phyloP scores from a whole-genome alignment of 1,140 invertebrate genomes.

The Euwallacea similis region DNA sequence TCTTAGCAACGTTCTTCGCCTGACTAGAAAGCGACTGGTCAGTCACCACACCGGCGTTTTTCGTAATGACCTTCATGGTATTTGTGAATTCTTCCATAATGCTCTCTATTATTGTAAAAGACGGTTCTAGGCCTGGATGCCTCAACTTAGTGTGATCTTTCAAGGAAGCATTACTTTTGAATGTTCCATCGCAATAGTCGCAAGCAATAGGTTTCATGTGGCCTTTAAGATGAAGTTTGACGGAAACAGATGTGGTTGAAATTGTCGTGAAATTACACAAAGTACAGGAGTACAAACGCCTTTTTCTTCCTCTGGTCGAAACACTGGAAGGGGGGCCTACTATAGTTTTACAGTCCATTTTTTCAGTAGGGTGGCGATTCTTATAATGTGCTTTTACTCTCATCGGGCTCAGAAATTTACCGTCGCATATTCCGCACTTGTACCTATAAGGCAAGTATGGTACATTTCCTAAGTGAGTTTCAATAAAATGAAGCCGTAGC shows the following conservation, averaged over 20 bases:
- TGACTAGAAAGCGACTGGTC: background rate
- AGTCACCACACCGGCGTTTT: background rate
- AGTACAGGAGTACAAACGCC: no score
- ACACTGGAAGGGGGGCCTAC: background rate
- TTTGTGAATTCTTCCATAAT: conserved; percentile 11
- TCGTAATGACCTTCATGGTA: conserved; percentile 11
- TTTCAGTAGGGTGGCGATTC: background rate
- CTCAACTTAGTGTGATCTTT: conserved; percentile 20
- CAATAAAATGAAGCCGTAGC: conserved; percentile 31
- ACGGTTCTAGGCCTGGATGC: conserved; percentile 4
- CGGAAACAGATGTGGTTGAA: no score
- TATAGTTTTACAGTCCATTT: background rate
- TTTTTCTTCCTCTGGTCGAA: background rate
- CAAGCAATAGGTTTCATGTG: conserved; percentile 41
- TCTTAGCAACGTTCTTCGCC: conserved; percentile 32
- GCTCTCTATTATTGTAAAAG: conserved; percentile 5
- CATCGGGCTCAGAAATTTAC: background rate
- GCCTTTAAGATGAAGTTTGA: conserved; percentile 37
- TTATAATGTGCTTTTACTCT: background rate
- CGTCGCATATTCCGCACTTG: conserved; percentile 32
- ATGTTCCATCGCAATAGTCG: conserved; percentile 33
- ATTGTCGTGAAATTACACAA: no score
- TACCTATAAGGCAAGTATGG: conserved; percentile 33
- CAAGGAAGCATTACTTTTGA: conserved; percentile 10
- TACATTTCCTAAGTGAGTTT: conserved; percentile 9